These are phyloP conservation scores for Dolichomitus sp. DNA, from an alignment of 2,888 invertebrate species.

Conservation along the genomic window DNA sequence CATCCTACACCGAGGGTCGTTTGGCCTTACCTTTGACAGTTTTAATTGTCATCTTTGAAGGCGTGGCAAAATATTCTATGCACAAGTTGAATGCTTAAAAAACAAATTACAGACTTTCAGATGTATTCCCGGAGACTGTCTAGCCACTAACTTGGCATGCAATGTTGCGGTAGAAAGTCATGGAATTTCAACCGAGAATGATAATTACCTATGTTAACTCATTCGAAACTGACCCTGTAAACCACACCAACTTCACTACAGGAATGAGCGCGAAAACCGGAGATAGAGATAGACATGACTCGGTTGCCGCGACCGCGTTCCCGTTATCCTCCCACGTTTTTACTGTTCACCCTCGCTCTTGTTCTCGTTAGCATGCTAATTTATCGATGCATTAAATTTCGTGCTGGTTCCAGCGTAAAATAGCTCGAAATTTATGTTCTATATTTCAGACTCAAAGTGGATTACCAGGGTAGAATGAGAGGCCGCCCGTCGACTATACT, in stretches of 20 bases:
- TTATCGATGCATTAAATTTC: slow-evolving; percentile 84
- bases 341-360: slow-evolving; percentile 37
- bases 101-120: background rate
- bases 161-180: background rate
- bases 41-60: background rate
- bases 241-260: slow-evolving; percentile 33
- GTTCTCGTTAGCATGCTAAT: slow-evolving; percentile 84
- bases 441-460: slow-evolving; percentile 80
- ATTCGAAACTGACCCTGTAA: slow-evolving; percentile 34
- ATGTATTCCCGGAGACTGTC: background rate
- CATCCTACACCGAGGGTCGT: background rate
- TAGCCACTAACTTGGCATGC: background rate
- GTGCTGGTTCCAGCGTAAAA: slow-evolving; percentile 73
- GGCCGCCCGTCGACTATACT: slow-evolving; percentile 63
- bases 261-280: slow-evolving; percentile 44
- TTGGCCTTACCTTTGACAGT: background rate
- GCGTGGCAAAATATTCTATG: background rate
- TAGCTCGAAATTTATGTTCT: slow-evolving; percentile 77
- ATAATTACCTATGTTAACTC: slow-evolving; percentile 17
- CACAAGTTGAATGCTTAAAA: background rate
- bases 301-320: slow-evolving; percentile 44
- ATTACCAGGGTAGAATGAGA: slow-evolving; percentile 72
- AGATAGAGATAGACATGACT: slow-evolving; percentile 48
- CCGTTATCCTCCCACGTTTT: slow-evolving; percentile 44
- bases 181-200: background rate